A percentile compares a stretch with the other conserved stretches of the same genome.
Evolutionary conservation across 2,888 invertebrate species (phyloP).

Genomic region (Archaeoteleia sp.): DNA sequence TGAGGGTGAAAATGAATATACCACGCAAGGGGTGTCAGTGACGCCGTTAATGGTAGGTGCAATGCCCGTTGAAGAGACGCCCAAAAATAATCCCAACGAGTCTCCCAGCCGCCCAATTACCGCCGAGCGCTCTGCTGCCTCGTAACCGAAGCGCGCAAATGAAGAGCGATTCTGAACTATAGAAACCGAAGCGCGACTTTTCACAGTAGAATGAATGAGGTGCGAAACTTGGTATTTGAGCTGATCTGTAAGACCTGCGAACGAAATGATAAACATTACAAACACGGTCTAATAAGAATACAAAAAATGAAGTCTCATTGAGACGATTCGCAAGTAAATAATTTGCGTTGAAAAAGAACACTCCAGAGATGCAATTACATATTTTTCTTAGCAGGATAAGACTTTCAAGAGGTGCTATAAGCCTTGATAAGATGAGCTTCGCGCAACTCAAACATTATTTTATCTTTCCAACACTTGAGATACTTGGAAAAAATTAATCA

Average conservation of each 20-base stretch:
- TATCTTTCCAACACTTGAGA: constrained; percentile 7
- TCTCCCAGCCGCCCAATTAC: constrained; percentile 71
- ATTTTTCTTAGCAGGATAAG: constrained; percentile 3
- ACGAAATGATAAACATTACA: constrained; percentile 20
- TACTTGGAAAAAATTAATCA: constrained; percentile 5
- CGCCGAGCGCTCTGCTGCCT: constrained; percentile 52
- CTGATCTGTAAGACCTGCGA: constrained; percentile 7
- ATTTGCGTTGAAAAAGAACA: constrained; percentile 8
- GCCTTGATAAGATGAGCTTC: background rate
- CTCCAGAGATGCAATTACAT: constrained; percentile 10
- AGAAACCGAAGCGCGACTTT: constrained; percentile 47
- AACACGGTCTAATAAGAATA: constrained; percentile 16
- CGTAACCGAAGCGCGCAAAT: constrained; percentile 52
- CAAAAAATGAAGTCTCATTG: constrained; percentile 6
- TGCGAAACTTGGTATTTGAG: constrained; percentile 41
- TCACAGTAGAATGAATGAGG: constrained; percentile 42
- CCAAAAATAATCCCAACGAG: constrained; percentile 61
- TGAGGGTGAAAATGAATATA: constrained; percentile 69
- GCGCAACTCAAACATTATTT: constrained; percentile 8
- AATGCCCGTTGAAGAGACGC: constrained; percentile 56
- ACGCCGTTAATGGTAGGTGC: constrained; percentile 58
- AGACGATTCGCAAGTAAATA: constrained; percentile 14
- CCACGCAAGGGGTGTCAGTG: constrained; percentile 48
- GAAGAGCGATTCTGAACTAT: constrained; percentile 43
- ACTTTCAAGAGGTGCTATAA: too few species aligned